Percentiles rank a stretch among this genome's conserved stretches.
Evolutionary conservation across 37 sponge, comb jelly and placozoan genomes (phyloP).

Genomic region (Crambe crambe): DNA sequence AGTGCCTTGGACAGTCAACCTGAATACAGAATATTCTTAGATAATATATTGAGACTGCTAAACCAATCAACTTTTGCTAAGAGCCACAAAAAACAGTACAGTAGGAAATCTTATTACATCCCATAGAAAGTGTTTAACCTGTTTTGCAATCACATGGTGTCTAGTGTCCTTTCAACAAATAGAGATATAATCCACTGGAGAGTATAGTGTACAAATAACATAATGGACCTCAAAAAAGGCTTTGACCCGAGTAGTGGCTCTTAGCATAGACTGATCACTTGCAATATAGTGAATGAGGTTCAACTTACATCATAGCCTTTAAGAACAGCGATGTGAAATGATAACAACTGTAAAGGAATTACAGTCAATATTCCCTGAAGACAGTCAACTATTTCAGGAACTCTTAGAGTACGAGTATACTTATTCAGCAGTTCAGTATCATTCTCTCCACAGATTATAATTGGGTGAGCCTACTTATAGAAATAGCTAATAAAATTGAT

Average conservation of each 20-base stretch:
- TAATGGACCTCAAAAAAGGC: too few relatives aligned
- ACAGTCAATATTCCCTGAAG: conserved; percentile 90
- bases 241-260: too few relatives aligned
- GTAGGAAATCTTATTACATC: too few relatives aligned
- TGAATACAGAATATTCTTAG: conserved; percentile 15
- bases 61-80: too few relatives aligned
- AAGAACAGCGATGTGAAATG: conserved; percentile 93
- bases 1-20: conserved; percentile 97
- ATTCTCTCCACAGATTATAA: conserved; percentile 79
- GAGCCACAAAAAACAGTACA: too few relatives aligned
- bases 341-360: conserved; percentile 96
- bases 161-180: too few relatives aligned
- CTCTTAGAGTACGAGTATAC: conserved; percentile 35
- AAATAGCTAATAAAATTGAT: not conserved
- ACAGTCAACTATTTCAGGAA: conserved; percentile 90
- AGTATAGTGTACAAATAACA: too few relatives aligned
- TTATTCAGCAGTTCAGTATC: conserved; percentile 54
- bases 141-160: too few relatives aligned
- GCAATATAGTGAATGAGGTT: too few relatives aligned
- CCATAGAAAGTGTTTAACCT: too few relatives aligned
- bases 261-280: too few relatives aligned
- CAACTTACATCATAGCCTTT: conserved; percentile 92
- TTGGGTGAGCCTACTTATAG: conserved; percentile 70
- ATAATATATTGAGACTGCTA: not conserved
- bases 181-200: too few relatives aligned